Percentiles rank a stretch among this genome's conserved stretches.
phyloP scores from a whole-genome alignment of 2,797 vertebrate species.

The Gymnodraco acuticeps region DNA sequence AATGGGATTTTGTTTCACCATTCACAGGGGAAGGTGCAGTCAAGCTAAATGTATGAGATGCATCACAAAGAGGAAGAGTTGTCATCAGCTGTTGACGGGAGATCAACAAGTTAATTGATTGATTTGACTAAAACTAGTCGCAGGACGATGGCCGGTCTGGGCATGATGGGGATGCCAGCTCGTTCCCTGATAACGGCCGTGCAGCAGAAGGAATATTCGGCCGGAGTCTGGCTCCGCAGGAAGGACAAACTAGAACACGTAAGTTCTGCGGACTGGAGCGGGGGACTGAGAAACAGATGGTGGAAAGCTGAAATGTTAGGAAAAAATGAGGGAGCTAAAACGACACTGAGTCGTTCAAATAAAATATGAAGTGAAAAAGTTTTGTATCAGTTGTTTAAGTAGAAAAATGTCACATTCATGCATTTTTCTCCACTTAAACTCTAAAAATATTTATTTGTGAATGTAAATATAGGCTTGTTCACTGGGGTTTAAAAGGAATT shows the following conservation, averaged over 20 bases:
- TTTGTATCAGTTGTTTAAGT: neutral
- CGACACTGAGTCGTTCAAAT: neutral
- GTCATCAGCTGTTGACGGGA: neutral
- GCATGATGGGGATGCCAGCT: constrained; percentile 77
- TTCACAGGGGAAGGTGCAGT: neutral
- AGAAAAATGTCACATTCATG: neutral
- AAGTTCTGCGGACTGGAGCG: constrained; percentile 73
- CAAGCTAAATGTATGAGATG: constrained; percentile 3
- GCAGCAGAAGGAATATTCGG: constrained; percentile 95
- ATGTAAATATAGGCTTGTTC: too few species aligned
- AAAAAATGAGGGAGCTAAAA: neutral
- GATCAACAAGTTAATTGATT: constrained; percentile 26
- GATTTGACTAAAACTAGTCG: constrained; percentile 16
- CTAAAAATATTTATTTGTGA: too few species aligned
- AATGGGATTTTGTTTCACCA: constrained; percentile 7
- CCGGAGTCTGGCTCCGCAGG: constrained; percentile 93
- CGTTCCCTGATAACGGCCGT: constrained; percentile 88
- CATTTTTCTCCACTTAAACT: neutral
- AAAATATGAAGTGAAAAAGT: neutral
- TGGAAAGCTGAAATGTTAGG: neutral
- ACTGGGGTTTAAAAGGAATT: neutral
- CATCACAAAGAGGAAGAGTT: neutral
- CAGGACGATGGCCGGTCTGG: constrained; percentile 79
- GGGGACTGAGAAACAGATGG: constrained; percentile 10
- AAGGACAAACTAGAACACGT: constrained; percentile 94